Conservation (phyloP, 37 sponge, comb jelly and placozoan species). For the Tethya wilhelma region DNA sequence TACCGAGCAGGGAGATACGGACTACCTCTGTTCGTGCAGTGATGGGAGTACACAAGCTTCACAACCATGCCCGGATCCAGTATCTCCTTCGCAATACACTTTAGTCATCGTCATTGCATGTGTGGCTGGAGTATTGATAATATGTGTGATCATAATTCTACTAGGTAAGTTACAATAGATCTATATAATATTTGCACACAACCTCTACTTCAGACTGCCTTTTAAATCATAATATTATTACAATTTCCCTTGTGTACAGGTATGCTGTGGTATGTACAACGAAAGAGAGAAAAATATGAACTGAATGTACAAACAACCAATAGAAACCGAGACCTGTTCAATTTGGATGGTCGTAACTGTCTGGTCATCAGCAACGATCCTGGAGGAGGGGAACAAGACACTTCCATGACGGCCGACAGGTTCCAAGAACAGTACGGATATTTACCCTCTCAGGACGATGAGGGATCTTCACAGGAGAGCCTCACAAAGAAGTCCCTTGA, state of each 20-base stretch:
- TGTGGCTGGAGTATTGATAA: not conserved
- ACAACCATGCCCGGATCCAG: not conserved
- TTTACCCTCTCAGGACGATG: not conserved
- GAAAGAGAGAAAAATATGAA: not conserved
- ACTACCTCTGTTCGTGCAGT: constrained; percentile 32
- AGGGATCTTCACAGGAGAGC: constrained; percentile 6
- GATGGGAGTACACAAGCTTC: constrained; percentile 1
- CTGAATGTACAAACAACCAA: not conserved
- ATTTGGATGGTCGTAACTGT: too few species aligned
- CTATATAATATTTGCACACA: not conserved
- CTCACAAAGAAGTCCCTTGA: not conserved
- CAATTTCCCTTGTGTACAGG: not conserved
- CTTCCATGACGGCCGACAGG: not conserved
- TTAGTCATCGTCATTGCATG: not conserved
- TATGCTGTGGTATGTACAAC: not conserved
- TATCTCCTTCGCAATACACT: not conserved
- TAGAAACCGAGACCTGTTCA: not conserved
- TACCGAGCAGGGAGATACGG: constrained; percentile 5
- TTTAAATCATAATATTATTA: not conserved
- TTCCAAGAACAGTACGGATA: not conserved
- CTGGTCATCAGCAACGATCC: constrained; percentile 42
- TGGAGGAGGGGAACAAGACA: constrained; percentile 56
- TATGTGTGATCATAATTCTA: not conserved
- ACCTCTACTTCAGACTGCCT: too few species aligned
- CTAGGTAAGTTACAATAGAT: not conserved